Conservation (phyloP, 2,797 vertebrate species). For the Sebastes matsubarae region DNA sequence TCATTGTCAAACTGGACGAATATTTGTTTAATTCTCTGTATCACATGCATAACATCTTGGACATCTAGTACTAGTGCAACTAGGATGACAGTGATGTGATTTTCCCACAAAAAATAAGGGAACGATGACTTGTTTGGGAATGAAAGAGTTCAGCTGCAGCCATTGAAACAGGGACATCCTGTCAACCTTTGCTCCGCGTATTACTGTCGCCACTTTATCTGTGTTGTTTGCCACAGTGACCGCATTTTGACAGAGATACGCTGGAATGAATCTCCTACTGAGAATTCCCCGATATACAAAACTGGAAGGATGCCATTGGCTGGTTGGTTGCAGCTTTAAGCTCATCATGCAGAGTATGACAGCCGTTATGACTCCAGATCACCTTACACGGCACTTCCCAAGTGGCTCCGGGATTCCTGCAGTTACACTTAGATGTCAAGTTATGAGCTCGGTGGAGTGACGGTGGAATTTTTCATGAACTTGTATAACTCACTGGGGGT, state of each 20-base stretch:
- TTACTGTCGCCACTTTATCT: slow-evolving; percentile 10
- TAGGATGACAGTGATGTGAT: neutral
- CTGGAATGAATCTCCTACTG: slow-evolving; percentile 19
- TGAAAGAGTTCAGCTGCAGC: neutral
- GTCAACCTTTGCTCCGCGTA: neutral
- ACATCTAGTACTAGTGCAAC: neutral
- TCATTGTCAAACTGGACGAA: neutral
- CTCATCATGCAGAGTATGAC: slow-evolving; percentile 37
- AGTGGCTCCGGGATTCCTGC: slow-evolving; percentile 50
- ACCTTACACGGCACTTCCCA: slow-evolving; percentile 54
- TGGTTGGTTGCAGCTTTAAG: slow-evolving; percentile 25
- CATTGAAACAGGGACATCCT: slow-evolving; percentile 3
- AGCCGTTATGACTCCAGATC: slow-evolving; percentile 52
- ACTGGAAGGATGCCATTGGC: slow-evolving; percentile 37
- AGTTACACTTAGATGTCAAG: slow-evolving; percentile 45
- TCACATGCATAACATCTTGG: neutral
- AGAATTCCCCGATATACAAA: slow-evolving; percentile 35
- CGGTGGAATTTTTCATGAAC: slow-evolving; percentile 45
- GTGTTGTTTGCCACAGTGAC: slow-evolving; percentile 30
- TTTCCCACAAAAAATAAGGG: neutral
- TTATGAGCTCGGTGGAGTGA: slow-evolving; percentile 41
- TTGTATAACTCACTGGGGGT: slow-evolving; percentile 1
- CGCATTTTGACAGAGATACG: slow-evolving; percentile 5
- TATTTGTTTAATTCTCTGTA: neutral
- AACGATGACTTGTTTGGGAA: neutral